Evolutionary conservation across 2,888 invertebrate species (phyloP), one percentile per base, ranked within the genome.

Genomic region (Yponomeuta sedellus): DNA sequence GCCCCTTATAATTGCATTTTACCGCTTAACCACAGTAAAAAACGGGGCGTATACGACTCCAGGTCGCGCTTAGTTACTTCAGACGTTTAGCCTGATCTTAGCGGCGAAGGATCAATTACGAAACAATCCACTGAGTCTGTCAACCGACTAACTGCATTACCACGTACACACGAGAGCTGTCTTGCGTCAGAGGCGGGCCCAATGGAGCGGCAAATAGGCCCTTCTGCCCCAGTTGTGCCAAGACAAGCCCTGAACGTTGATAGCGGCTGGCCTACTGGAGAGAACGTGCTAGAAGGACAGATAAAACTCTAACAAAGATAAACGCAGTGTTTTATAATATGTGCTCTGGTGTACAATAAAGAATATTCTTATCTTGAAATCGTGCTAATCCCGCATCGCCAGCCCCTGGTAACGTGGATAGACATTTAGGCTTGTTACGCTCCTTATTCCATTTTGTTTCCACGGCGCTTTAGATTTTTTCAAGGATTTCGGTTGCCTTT

Each of bases 131-230:
- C 44, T 16, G 44, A 52, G 44, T 52, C 44, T 16, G 44, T 52
- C 1, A 16, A 34, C 34, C 34, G 44, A 16, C 44, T 16, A 52
- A 52, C 44, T 52, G 44, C 44, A 52, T 16, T 52, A 12, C 12
- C 16, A 44, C 44, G 44, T 44, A 44, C 44, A 44, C 44, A 44
- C 19, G 57, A 25, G 25, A 25, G 58, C 61, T 34, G 25, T 61
- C 61, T 25, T 81, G 80, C 81, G 79, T 81, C 81, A 80, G 79
- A 75, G 76, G 75, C 74, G 77, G 73, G 79, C 74, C 77, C 85
- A 83, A 80, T 88, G 84, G 80, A 81, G 80, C 86, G 87, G 77
- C 70, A 84, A 88, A 88, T 86, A 79, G 84, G 85, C 82, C 80
- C 83, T 89, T 88, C 88, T 86, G 87, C 87, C 77, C 85, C 79